Evolutionary conservation across 2,797 vertebrate species (phyloP).

Genomic region (Lycodopsis pacificus): DNA sequence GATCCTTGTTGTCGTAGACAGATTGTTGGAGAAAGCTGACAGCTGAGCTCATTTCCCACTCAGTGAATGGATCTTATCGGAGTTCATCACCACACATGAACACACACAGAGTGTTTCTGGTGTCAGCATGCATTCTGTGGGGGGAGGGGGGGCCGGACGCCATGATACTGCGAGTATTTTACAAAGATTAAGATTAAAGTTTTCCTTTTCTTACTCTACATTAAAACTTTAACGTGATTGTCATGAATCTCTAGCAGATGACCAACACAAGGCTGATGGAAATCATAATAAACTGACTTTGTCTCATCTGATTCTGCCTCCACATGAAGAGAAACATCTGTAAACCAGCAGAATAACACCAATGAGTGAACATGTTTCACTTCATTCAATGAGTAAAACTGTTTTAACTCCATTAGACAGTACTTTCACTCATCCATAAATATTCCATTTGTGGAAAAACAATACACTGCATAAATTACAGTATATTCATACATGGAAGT

Average conservation of each 20-base stretch:
- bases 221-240: background rate
- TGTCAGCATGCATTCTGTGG: conserved; percentile 56
- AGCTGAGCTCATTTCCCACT: conserved; percentile 76
- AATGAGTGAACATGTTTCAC: background rate
- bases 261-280: background rate
- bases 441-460: too few relatives aligned
- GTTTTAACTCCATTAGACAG: too few relatives aligned
- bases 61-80: conserved; percentile 68
- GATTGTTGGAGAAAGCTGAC: conserved; percentile 61
- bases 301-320: background rate
- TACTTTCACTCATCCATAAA: too few relatives aligned
- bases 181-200: background rate
- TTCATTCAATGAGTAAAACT: background rate
- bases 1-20: conserved; percentile 54
- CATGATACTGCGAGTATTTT: background rate
- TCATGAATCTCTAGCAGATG: background rate
- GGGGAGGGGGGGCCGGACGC: background rate
- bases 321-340: background rate
- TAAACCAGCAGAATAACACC: background rate
- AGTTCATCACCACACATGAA: conserved; percentile 37
- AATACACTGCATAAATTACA: too few relatives aligned
- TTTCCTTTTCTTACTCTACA: background rate
- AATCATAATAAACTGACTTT: background rate
- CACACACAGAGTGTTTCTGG: conserved; percentile 39
- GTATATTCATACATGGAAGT: too few relatives aligned